Evolutionary conservation across 1,140 invertebrate species (phyloP).

Genomic region (Plectrocnemia conspersa): DNA sequence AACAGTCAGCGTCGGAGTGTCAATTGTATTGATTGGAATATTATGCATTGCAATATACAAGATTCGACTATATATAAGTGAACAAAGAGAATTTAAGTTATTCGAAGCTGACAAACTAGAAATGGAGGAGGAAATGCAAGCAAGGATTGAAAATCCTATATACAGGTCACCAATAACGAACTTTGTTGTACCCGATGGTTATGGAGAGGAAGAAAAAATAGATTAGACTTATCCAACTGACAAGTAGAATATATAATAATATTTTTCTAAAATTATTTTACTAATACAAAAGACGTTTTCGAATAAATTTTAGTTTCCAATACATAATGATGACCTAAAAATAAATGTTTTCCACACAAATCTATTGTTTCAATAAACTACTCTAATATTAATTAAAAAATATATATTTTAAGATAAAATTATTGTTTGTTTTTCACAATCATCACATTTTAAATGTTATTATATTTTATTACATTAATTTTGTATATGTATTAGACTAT

Average conservation of each 20-base stretch:
- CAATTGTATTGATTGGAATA: conserved; percentile 42
- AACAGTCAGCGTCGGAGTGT: neutral
- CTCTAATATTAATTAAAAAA: neutral
- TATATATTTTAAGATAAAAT: neutral
- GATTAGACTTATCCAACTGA: neutral
- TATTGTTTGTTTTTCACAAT: neutral
- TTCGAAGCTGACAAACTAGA: conserved; percentile 49
- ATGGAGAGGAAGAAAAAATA: conserved; percentile 43
- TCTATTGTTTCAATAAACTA: neutral
- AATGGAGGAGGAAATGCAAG: conserved; percentile 39
- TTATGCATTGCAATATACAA: conserved; percentile 44
- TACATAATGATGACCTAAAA: neutral
- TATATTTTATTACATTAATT: neutral
- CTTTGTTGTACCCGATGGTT: conserved; percentile 50
- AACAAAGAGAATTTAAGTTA: conserved; percentile 49
- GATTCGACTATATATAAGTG: conserved; percentile 45
- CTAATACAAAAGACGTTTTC: neutral
- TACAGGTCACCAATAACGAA: conserved; percentile 53
- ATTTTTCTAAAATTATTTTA: neutral
- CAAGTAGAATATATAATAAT: neutral
- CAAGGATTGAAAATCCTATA: conserved; percentile 50
- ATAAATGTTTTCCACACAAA: neutral
- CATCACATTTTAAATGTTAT: neutral
- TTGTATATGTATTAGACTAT: neutral
- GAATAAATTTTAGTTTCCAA: neutral